Conservation (phyloP, 2,797 vertebrate species). For the Siniperca obscura region DNA sequence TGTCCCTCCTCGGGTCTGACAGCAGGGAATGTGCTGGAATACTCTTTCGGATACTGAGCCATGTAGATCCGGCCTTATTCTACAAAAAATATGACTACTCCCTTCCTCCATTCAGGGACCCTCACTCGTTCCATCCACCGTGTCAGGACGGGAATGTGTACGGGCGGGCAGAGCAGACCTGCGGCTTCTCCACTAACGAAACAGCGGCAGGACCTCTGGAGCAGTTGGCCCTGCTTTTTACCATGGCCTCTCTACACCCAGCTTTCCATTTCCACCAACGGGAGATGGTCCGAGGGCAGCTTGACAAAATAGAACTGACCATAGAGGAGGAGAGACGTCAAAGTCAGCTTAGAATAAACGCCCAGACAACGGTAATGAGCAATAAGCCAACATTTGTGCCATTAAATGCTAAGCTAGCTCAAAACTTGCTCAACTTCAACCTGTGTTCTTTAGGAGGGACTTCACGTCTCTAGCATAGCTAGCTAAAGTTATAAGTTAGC, state of each 20-base stretch:
- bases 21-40: slow-evolving; percentile 93
- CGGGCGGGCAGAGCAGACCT: slow-evolving; percentile 62
- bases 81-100: slow-evolving; percentile 75
- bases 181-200: slow-evolving; percentile 57
- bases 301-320: slow-evolving; percentile 86
- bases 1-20: slow-evolving; percentile 93
- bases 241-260: slow-evolving; percentile 95
- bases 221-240: slow-evolving; percentile 92
- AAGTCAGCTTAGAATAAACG: slow-evolving; percentile 43
- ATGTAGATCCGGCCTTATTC: slow-evolving; percentile 86
- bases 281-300: slow-evolving; percentile 88
- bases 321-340: slow-evolving; percentile 70
- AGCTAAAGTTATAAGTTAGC: neutral
- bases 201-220: slow-evolving; percentile 82
- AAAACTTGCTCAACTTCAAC: neutral
- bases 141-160: slow-evolving; percentile 61
- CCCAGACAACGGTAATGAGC: slow-evolving; percentile 78
- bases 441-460: neutral
- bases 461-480: rapidly evolving
- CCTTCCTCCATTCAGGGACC: slow-evolving; percentile 63
- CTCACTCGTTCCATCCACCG: slow-evolving; percentile 45
- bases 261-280: slow-evolving; percentile 96
- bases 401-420: neutral
- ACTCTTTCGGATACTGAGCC: slow-evolving; percentile 90
- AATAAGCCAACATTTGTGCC: neutral